Evolutionary conservation across 2,797 vertebrate species (phyloP).

Genomic region (Notolabrus celidotus): DNA sequence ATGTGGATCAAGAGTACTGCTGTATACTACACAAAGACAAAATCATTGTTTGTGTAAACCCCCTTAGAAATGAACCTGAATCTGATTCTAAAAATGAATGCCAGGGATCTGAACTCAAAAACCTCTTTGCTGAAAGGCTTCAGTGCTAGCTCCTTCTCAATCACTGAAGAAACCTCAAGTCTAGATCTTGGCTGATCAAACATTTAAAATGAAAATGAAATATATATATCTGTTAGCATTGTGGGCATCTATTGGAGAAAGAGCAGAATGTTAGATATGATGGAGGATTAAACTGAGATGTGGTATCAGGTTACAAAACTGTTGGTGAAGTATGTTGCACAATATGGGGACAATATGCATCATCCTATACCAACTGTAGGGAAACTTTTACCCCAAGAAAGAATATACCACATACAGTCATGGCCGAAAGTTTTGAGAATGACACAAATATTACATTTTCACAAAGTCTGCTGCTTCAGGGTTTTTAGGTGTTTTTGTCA

Average conservation of each 20-base stretch:
- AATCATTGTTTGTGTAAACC: no score
- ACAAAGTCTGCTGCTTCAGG: no score
- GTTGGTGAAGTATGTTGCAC: background rate
- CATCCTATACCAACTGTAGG: background rate
- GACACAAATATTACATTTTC: no score
- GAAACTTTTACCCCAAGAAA: constrained; percentile 4
- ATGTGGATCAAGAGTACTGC: no score
- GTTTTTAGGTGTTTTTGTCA: no score
- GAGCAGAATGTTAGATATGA: background rate
- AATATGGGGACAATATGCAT: background rate
- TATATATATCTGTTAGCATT: background rate
- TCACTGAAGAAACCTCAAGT: no score
- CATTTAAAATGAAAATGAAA: background rate
- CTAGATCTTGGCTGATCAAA: no score
- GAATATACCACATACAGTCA: constrained; percentile 6
- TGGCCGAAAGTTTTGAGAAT: no score
- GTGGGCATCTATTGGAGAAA: background rate
- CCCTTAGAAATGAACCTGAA: no score
- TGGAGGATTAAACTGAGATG: background rate
- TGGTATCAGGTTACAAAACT: constrained; percentile 5
- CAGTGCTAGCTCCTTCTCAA: no score
- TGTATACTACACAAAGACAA: no score
- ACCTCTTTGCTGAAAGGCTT: no score
- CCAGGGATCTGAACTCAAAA: background rate
- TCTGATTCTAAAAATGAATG: background rate